Evolutionary conservation across 2,113 vertebrate genomes (phyloP).

Genomic region (Pterocles gutturalis): DNA sequence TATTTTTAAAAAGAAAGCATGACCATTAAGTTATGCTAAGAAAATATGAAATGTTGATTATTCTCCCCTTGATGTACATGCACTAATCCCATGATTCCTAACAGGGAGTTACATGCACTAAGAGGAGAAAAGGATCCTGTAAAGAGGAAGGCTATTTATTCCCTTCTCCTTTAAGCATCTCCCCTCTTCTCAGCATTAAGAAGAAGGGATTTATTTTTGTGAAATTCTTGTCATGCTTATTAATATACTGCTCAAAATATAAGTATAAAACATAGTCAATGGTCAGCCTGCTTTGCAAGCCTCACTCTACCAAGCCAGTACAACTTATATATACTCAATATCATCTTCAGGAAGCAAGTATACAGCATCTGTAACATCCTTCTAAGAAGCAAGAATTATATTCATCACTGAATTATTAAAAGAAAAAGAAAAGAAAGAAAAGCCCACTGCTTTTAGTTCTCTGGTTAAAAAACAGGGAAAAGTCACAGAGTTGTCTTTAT

Average conservation of each 20-base stretch:
- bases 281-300: slow-evolving; percentile 57
- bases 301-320: slow-evolving; percentile 33
- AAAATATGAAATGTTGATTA: slow-evolving; percentile 51
- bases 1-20: slow-evolving; percentile 54
- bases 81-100: slow-evolving; percentile 58
- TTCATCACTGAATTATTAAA: background rate
- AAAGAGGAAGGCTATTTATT: slow-evolving; percentile 52
- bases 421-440: background rate
- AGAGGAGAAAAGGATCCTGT: slow-evolving; percentile 54
- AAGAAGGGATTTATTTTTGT: slow-evolving; percentile 40
- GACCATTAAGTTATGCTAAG: slow-evolving; percentile 45
- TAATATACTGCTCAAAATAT: slow-evolving; percentile 44
- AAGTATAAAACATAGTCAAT: slow-evolving; percentile 37
- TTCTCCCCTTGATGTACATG: slow-evolving; percentile 67
- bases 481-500: background rate
- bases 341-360: slow-evolving; percentile 51
- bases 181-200: slow-evolving; percentile 37
- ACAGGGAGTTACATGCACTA: slow-evolving; percentile 65
- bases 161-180: slow-evolving; percentile 44
- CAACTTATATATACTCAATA: slow-evolving; percentile 23
- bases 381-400: slow-evolving; percentile 29
- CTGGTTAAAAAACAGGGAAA: background rate
- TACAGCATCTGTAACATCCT: slow-evolving; percentile 25
- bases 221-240: slow-evolving; percentile 35
- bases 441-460: background rate